phyloP scores from a whole-genome alignment of 2,888 invertebrate species.

The Norana najaformis region DNA sequence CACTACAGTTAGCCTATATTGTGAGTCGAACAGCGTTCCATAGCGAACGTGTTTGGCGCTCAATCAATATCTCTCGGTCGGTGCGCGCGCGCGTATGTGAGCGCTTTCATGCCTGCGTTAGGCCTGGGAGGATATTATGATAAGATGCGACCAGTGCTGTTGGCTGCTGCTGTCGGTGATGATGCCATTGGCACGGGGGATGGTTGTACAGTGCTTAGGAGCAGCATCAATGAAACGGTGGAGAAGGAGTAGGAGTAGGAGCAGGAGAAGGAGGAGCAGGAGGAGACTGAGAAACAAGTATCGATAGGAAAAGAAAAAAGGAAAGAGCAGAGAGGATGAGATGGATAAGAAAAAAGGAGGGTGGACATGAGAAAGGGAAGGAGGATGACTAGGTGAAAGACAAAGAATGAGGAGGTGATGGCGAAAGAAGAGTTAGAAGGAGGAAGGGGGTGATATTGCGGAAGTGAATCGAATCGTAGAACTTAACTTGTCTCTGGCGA shows the following conservation, averaged over 20 bases:
- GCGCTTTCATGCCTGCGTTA: background rate
- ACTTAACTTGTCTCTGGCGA: background rate
- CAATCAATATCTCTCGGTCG: slow-evolving; percentile 13
- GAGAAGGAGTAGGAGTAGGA: background rate
- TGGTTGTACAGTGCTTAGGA: background rate
- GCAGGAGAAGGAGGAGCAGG: background rate
- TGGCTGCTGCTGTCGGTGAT: background rate
- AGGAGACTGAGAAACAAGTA: background rate
- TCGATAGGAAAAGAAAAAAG: background rate
- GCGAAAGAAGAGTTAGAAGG: background rate
- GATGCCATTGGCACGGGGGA: background rate
- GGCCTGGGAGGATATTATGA: slow-evolving; percentile 13
- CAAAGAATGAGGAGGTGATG: background rate
- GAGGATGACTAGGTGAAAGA: background rate
- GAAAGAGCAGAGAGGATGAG: background rate
- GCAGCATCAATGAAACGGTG: background rate
- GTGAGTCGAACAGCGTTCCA: background rate
- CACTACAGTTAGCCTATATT: too few species aligned
- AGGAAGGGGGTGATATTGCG: slow-evolving; percentile 13
- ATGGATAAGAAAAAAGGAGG: background rate
- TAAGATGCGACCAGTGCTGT: background rate
- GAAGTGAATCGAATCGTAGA: background rate
- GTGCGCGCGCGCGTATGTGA: background rate
- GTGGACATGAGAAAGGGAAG: background rate
- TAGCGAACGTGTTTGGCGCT: background rate